Percentiles rank a stretch among this genome's conserved stretches.
Conservation (phyloP, 1,140 invertebrate genomes). For the Macrobrachium rosenbergii region DNA sequence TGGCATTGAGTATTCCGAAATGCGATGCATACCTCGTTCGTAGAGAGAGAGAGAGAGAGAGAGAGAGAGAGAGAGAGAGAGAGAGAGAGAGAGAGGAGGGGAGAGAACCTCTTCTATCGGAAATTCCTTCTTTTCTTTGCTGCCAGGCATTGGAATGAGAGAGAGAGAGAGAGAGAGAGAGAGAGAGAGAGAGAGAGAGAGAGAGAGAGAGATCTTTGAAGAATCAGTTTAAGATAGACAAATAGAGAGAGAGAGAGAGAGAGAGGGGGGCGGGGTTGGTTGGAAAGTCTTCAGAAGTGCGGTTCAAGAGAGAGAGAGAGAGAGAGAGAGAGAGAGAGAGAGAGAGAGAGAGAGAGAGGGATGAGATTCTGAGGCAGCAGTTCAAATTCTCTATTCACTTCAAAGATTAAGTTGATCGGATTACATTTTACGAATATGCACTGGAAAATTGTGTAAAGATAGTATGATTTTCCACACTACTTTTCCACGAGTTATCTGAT, state of each 20-base stretch:
- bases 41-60: not conserved
- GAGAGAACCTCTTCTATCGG: not conserved
- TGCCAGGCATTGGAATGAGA: not conserved
- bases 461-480: not conserved
- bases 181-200: slow-evolving; percentile 4
- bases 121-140: too few relatives aligned
- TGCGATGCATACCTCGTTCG: not conserved
- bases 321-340: slow-evolving; percentile 7
- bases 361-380: not conserved
- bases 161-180: slow-evolving; percentile 18
- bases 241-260: not conserved
- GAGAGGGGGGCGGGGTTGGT: not conserved
- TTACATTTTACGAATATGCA: too few relatives aligned
- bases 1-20: not conserved
- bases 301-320: slow-evolving; percentile 1
- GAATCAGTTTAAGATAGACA: not conserved
- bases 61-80: not conserved
- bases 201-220: not conserved
- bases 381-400: not conserved
- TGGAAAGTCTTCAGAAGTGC: not conserved
- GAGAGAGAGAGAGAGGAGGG: slow-evolving; percentile 23
- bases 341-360: slow-evolving; percentile 26
- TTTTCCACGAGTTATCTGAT: not conserved
- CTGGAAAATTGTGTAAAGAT: not conserved
- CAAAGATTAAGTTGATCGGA: too few relatives aligned